Conservation (phyloP, 2,113 vertebrate species). For the Lepus europaeus region DNA sequence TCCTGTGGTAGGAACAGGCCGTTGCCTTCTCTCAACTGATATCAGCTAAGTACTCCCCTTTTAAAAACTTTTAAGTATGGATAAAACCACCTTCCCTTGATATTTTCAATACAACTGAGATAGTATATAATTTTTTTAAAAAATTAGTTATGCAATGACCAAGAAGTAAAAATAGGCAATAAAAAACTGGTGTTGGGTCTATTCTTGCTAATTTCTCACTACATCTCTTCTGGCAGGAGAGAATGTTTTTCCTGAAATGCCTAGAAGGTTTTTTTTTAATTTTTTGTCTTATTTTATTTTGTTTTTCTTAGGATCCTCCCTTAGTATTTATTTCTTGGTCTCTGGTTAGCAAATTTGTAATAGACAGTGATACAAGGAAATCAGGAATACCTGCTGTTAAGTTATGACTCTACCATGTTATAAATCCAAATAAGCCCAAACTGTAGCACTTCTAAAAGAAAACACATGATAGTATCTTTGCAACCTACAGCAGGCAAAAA, state of each 20-base stretch:
- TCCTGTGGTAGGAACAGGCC: not conserved
- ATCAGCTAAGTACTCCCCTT: not conserved
- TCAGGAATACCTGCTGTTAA: not conserved
- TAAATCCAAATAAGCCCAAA: not conserved
- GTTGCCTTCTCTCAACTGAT: not conserved
- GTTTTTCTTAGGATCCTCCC: not conserved
- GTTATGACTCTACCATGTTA: not conserved
- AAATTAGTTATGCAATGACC: not conserved
- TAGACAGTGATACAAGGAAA: not conserved
- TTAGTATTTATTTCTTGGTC: not conserved
- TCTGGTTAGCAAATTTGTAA: not conserved
- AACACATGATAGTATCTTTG: not conserved
- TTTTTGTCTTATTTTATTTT: no score
- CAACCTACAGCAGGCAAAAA: not conserved
- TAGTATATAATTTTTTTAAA: not conserved
- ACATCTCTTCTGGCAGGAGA: not conserved
- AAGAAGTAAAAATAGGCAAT: not conserved
- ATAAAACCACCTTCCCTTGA: not conserved
- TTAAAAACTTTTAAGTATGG: conserved; percentile 5
- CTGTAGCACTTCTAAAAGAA: not conserved
- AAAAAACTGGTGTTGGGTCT: not conserved
- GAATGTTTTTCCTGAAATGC: not conserved
- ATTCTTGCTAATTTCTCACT: not conserved
- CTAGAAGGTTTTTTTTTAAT: not conserved
- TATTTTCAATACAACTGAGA: conserved; percentile 42